These are phyloP conservation scores for Drosophila persimilis DNA, from an alignment of 1,140 invertebrate genomes.

Conservation along the genomic window DNA sequence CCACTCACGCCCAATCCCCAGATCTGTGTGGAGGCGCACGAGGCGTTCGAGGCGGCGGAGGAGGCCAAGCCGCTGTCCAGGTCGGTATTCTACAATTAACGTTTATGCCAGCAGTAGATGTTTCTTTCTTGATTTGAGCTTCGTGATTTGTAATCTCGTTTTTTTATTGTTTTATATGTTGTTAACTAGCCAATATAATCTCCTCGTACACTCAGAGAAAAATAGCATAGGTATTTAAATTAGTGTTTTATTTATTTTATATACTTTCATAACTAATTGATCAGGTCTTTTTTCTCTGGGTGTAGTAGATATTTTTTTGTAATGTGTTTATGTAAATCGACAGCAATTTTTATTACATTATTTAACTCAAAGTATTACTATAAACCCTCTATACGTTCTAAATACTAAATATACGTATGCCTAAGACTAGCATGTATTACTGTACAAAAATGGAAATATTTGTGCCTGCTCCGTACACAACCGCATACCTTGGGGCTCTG, in stretches of 20 bases:
- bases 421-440: conserved; percentile 58
- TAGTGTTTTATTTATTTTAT: too few species aligned
- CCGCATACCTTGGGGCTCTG: conserved; percentile 21
- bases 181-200: conserved; percentile 40
- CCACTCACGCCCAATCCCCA: conserved; percentile 86
- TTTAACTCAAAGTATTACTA: conserved; percentile 43
- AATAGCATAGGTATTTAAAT: too few species aligned
- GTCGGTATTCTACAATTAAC: conserved; percentile 78
- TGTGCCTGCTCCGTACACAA: conserved; percentile 52
- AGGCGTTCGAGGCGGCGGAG: conserved; percentile 35
- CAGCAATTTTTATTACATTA: conserved; percentile 5
- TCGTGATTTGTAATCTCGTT: background rate
- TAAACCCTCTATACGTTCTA: conserved; percentile 22
- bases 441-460: conserved; percentile 38
- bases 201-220: conserved; percentile 11
- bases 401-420: conserved; percentile 36
- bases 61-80: conserved; percentile 51
- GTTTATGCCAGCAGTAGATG: conserved; percentile 32
- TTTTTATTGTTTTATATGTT: conserved; percentile 31
- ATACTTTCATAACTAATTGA: too few species aligned
- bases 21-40: conserved; percentile 83
- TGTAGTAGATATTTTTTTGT: conserved; percentile 21
- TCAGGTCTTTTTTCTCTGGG: too few species aligned
- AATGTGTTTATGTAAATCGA: conserved; percentile 32
- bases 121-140: conserved; percentile 28